These are phyloP conservation scores for Cephalopachus bancanus DNA, from an alignment of 2,797 vertebrate species.

Conservation along the genomic window DNA sequence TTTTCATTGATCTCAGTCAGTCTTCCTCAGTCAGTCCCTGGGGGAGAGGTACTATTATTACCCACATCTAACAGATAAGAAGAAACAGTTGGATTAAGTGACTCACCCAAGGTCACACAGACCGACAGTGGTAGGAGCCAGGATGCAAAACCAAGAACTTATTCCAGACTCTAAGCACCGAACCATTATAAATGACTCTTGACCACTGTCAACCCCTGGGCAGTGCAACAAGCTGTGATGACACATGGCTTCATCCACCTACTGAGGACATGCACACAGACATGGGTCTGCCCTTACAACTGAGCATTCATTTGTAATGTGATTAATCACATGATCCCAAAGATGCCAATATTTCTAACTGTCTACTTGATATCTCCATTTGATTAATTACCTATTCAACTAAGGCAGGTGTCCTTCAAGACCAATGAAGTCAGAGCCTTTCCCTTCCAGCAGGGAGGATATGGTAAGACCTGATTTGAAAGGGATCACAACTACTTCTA, in stretches of 20 bases:
- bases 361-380: neutral
- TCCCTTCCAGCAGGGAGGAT: neutral
- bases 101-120: neutral
- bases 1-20: neutral
- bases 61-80: neutral
- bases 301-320: neutral
- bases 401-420: constrained; percentile 22
- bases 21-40: neutral
- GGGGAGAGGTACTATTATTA: neutral
- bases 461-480: neutral
- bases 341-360: neutral
- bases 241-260: rapidly evolving
- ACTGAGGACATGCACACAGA: neutral
- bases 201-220: neutral
- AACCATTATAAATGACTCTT: neutral
- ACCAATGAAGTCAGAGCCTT: constrained; percentile 37
- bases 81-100: neutral
- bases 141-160: constrained; percentile 1
- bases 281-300: neutral
- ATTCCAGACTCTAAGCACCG: neutral
- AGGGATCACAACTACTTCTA: neutral
- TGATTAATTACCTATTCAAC: neutral
- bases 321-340: neutral
- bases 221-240: rapidly evolving
- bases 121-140: neutral